Conservation (phyloP, 2,113 vertebrate species). For the rat (Rattus norvegicus) region GRCr8 NC_086028.1:47242001-47242500, state of each 20-base stretch:
- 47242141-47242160: background rate
- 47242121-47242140: background rate
- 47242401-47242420: background rate
- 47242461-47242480: background rate
- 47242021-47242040: background rate
- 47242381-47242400: background rate
- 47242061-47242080: background rate
- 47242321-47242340: background rate
- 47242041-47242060: background rate
- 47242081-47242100: background rate
- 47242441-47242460: background rate
- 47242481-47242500: background rate
- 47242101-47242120: background rate
- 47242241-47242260: background rate
- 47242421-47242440: background rate
- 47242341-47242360: background rate
- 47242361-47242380: background rate
- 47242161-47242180: background rate
- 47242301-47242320: background rate
- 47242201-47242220: background rate
- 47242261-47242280: background rate
- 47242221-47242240: background rate
- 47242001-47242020: background rate
- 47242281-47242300: background rate
- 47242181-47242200: background rate